Conservation (phyloP, 2,888 invertebrate species). For the Fragum whitleyi region DNA sequence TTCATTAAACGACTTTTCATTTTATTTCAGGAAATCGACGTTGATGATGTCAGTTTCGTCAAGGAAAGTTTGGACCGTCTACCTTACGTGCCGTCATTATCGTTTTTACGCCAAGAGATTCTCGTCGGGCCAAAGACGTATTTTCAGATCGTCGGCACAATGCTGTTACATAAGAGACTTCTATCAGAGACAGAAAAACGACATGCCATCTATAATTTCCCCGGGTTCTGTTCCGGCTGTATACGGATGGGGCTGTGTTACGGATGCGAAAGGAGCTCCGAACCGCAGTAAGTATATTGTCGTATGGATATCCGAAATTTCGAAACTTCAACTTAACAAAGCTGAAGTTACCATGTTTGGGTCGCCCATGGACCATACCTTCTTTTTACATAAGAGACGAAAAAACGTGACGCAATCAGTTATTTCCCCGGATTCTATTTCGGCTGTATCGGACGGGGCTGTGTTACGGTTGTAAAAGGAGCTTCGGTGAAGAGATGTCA, state of each 20-base stretch:
- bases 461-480: no score
- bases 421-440: no score
- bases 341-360: background rate
- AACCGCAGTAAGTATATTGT: conserved; percentile 76
- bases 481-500: no score
- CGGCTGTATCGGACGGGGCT: no score
- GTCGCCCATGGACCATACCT: background rate
- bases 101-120: conserved; percentile 74
- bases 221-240: conserved; percentile 79
- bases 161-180: conserved; percentile 72
- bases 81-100: conserved; percentile 72
- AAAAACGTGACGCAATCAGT: no score
- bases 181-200: conserved; percentile 71
- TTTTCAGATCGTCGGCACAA: conserved; percentile 75
- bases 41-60: conserved; percentile 77
- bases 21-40: conserved; percentile 69
- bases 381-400: no score
- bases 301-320: background rate
- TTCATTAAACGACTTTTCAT: no score
- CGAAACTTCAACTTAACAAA: background rate
- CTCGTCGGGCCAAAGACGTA: conserved; percentile 71
- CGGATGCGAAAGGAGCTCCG: conserved; percentile 78
- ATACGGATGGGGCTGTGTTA: conserved; percentile 78
- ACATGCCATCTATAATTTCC: conserved; percentile 72
- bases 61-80: conserved; percentile 74